phyloP scores from a whole-genome alignment of 2,888 invertebrate genomes.

The Conus canariensis region DNA sequence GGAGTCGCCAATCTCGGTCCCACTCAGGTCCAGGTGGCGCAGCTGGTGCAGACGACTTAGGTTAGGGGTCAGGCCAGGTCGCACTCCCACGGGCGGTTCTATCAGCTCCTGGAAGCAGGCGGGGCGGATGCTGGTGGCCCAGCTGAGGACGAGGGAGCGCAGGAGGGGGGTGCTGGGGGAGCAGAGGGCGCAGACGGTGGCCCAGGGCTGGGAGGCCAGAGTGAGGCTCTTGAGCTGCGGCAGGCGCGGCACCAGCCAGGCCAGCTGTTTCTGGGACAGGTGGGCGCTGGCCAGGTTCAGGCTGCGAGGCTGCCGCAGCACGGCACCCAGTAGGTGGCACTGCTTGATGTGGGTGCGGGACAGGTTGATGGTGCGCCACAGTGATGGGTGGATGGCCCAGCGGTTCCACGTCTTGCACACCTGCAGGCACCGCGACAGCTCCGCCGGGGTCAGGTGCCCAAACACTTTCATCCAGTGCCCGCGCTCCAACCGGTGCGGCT shows the following conservation, averaged over 20 bases:
- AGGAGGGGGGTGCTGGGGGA: slow-evolving; percentile 90
- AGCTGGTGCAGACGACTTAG: slow-evolving; percentile 89
- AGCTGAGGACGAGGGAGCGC: slow-evolving; percentile 88
- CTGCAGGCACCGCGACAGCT: slow-evolving; percentile 83
- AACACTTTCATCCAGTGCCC: slow-evolving; percentile 79
- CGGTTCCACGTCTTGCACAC: slow-evolving; percentile 95
- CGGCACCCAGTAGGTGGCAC: slow-evolving; percentile 88
- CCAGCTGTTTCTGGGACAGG: slow-evolving; percentile 91
- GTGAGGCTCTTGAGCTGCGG: slow-evolving; percentile 90
- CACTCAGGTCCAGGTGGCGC: slow-evolving; percentile 87
- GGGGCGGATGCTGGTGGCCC: slow-evolving; percentile 92
- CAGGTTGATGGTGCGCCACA: slow-evolving; percentile 93
- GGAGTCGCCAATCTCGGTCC: slow-evolving; percentile 94
- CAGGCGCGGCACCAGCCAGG: slow-evolving; percentile 92
- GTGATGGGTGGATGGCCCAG: slow-evolving; percentile 88
- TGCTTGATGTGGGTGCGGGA: slow-evolving; percentile 84
- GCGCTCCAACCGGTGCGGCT: slow-evolving; percentile 70
- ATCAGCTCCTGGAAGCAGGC: slow-evolving; percentile 90
- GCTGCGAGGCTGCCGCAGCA: slow-evolving; percentile 91
- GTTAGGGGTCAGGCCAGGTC: slow-evolving; percentile 85
- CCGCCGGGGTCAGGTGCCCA: slow-evolving; percentile 75
- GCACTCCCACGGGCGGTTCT: slow-evolving; percentile 91
- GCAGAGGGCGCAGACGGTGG: slow-evolving; percentile 88
- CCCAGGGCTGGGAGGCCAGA: slow-evolving; percentile 86
- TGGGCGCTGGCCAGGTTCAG: slow-evolving; percentile 94